phyloP scores from a whole-genome alignment of 2,113 vertebrate species.

The Nipponia nippon region DNA sequence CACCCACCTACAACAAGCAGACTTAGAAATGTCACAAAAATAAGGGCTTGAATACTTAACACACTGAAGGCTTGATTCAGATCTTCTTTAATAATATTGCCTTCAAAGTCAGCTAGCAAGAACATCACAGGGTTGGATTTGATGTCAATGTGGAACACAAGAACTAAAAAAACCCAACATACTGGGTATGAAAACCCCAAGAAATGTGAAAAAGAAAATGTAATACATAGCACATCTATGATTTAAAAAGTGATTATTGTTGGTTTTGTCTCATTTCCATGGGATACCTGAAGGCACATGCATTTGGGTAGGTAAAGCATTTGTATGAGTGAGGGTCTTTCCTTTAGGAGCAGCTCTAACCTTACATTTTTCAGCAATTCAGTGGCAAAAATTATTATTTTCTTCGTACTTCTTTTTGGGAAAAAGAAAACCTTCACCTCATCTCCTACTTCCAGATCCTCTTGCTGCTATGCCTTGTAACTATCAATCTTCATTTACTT shows the following conservation, averaged over 20 bases:
- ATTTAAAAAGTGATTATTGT: neutral
- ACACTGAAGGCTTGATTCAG: neutral
- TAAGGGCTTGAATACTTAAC: neutral
- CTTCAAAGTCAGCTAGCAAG: neutral
- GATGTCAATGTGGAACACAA: neutral
- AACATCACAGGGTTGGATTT: neutral
- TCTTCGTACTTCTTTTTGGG: neutral
- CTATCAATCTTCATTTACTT: conserved; percentile 3
- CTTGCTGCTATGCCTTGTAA: neutral
- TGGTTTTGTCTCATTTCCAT: neutral
- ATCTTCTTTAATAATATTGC: neutral
- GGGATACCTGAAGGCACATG: neutral
- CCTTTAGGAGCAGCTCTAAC: neutral
- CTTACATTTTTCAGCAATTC: neutral
- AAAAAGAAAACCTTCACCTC: neutral
- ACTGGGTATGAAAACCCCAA: neutral
- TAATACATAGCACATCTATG: neutral
- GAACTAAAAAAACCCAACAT: neutral
- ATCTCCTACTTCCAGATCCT: neutral
- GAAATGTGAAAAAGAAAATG: neutral
- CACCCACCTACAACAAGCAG: neutral
- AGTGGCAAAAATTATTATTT: neutral
- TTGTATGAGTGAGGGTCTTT: neutral
- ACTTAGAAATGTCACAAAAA: neutral
- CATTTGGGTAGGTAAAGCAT: neutral